Evolutionary conservation across 2,113 vertebrate genomes (phyloP).

Genomic region (Tenrec ecaudatus): DNA sequence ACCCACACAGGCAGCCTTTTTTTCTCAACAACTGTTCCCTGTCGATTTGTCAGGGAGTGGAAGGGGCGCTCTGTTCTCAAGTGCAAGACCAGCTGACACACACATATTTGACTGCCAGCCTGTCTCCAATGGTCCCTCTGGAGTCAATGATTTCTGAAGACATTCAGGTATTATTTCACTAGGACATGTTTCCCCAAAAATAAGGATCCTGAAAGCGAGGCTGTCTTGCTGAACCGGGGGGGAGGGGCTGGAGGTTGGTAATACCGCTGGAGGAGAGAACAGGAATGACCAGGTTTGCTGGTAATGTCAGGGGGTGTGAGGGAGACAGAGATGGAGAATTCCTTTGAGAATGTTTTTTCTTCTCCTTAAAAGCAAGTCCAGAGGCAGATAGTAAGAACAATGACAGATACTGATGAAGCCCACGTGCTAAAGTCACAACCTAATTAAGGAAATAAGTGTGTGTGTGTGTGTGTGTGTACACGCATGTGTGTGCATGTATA

Average conservation of each 20-base stretch:
- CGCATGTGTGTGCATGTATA: no score
- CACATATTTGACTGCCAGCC: background rate
- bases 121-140: background rate
- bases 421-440: background rate
- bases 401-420: conserved; percentile 45
- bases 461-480: no score
- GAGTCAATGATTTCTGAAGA: conserved; percentile 14
- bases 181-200: background rate
- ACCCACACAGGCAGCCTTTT: background rate
- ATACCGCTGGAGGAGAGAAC: background rate
- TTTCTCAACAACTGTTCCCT: background rate
- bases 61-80: background rate
- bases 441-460: background rate
- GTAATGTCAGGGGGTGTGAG: background rate
- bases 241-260: background rate
- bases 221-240: background rate
- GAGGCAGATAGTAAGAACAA: conserved; percentile 24
- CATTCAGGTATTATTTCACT: conserved; percentile 3
- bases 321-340: no score
- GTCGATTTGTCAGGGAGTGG: background rate
- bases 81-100: background rate
- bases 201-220: conserved; percentile 2
- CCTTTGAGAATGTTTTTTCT: background rate
- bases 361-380: conserved; percentile 18
- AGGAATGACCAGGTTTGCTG: background rate